A percentile compares a stretch with the other conserved stretches of the same genome.
phyloP scores from a whole-genome alignment of 1,140 invertebrate genomes.

The Muscidifurax raptorellus region DNA sequence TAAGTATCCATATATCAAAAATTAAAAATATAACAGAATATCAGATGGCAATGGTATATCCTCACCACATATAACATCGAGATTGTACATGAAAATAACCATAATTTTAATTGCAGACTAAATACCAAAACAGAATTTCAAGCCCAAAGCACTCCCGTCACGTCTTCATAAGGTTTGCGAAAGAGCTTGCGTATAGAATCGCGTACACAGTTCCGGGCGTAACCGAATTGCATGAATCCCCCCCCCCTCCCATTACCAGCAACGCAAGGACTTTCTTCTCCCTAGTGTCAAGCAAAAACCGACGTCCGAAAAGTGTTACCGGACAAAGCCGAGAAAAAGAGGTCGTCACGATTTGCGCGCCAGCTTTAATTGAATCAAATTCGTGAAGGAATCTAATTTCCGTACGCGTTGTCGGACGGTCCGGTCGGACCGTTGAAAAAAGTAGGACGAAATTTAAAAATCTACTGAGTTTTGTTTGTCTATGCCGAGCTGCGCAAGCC shows the following conservation, averaged over 20 bases:
- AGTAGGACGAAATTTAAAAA: neutral
- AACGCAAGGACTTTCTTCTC: neutral
- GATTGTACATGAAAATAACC: too few species aligned
- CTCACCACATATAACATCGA: too few species aligned
- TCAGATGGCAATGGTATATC: too few species aligned
- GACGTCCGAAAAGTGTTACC: neutral
- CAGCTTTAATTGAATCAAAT: constrained; percentile 20
- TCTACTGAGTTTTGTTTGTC: neutral
- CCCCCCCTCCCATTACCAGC: too few species aligned
- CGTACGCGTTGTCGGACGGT: neutral
- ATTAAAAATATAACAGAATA: too few species aligned
- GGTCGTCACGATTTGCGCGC: constrained; percentile 19
- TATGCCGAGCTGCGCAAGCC: neutral
- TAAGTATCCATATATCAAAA: too few species aligned
- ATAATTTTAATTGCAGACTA: too few species aligned
- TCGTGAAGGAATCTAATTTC: constrained; percentile 3
- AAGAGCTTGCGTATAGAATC: neutral
- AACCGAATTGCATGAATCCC: neutral
- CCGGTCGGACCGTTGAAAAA: neutral
- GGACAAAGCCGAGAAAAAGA: constrained; percentile 18
- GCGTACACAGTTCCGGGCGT: neutral
- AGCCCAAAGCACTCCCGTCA: neutral
- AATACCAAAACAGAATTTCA: neutral
- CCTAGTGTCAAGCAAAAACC: neutral
- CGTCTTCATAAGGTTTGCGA: neutral